Conservation (phyloP, 2,888 invertebrate genomes). For the Chrysomela aeneicollis region DNA sequence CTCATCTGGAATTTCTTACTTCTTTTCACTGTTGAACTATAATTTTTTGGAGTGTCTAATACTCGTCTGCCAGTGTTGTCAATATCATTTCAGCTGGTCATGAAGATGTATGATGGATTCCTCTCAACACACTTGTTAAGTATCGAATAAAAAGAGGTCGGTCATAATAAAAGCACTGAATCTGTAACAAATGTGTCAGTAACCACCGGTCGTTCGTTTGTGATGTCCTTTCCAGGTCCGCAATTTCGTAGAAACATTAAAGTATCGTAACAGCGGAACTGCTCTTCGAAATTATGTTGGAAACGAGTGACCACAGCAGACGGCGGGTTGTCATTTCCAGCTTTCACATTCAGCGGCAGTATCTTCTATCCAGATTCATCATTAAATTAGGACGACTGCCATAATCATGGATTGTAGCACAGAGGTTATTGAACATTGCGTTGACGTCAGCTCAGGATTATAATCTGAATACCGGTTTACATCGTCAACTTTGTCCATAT, state of each 20-base stretch:
- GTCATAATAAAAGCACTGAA: neutral
- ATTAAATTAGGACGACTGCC: neutral
- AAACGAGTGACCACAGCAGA: constrained; percentile 2
- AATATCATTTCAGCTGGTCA: too few relatives aligned
- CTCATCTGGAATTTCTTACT: too few relatives aligned
- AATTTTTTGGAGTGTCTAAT: too few relatives aligned
- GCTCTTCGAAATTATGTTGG: constrained; percentile 2
- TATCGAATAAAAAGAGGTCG: too few relatives aligned
- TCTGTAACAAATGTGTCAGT: neutral
- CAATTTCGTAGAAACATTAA: neutral
- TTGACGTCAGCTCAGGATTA: too few relatives aligned
- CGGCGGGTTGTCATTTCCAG: constrained; percentile 2
- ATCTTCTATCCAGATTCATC: neutral
- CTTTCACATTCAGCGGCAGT: neutral
- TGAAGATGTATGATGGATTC: too few relatives aligned
- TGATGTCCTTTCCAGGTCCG: neutral
- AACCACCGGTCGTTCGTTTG: neutral
- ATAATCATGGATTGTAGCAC: neutral
- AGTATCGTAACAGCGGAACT: neutral
- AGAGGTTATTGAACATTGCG: neutral
- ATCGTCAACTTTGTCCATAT: too few relatives aligned
- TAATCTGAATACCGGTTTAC: too few relatives aligned
- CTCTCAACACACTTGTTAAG: too few relatives aligned
- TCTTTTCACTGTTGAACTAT: too few relatives aligned
- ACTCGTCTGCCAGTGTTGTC: too few relatives aligned